Base-by-base conservation (phyloP, 2,797 vertebrate genomes). In the Macroramphosus scolopax region DNA sequence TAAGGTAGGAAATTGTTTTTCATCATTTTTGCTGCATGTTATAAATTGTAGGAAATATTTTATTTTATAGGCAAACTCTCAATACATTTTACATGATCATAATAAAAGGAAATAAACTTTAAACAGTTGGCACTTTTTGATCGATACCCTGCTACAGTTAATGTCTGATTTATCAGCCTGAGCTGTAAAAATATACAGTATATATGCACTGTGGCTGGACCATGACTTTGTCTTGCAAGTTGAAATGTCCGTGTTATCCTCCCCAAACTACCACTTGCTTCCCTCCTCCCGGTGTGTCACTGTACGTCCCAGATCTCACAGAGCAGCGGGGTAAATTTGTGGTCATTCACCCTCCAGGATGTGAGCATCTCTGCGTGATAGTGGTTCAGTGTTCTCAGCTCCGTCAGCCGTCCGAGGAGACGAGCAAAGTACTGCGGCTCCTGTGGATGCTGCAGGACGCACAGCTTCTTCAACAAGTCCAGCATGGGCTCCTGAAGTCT, bases 271-370 rank as follows among this genome's bases (percentile, higher is more conserved):
- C n/a, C 16, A 1, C 20, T 5, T 26, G 17, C 44, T 28, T 18
- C 31, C 1, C 13, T 5, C 15, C 17, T 28, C n/a, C 17, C 6
- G 5, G 2, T 26, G 32, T 1, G 2, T 95, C 92, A 98, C 86
- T 98, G 93, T 32, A 99, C 93, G 6, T 99, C 97, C 97, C 96
- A 99, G 87, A 99, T 94, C 81, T 99, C 97, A 58, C 97, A 99
- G 69, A 99, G 94, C 32, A 99, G 91, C 0, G 97, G 97, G 12
- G 95, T 99, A 67, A 98, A 97, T 75, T 98, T 98, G 81, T 96
- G 94, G 66, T 98, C 92, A 0, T 92, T 95, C 50, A 90, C 90
- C 49, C 92, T 91, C 97, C 97, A 99, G 1, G 96, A 97, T 61
- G 94, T 92, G 62, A 99, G 85, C 96, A 98, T 97, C 79, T 99